Evolutionary conservation across 1,140 invertebrate species (phyloP), one percentile per base, ranked within the genome.

Genomic region (Bombus sibiricus): DNA sequence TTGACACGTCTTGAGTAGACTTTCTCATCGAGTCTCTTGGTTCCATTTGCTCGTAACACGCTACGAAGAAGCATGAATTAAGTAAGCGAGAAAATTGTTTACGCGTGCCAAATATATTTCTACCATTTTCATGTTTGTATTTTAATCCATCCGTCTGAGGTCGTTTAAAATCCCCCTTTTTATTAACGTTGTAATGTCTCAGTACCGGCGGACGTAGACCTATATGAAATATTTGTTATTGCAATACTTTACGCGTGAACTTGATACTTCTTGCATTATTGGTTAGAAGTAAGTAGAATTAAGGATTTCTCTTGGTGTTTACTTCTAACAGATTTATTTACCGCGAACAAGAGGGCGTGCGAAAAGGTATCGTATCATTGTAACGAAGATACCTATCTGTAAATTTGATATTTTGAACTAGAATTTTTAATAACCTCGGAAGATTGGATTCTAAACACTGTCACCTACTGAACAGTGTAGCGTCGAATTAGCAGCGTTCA

Each of bases 91-190:
- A 8, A 71, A 41, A 74, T 25, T 47, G 12, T 5, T 47, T 34
- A 9, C 4, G 1, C 6, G 18, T 18, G 13, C 0, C 0, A 32
- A 28, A 18, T 28, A 15, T 12, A 41, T 37, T 8, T 1, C 18
- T 87, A 87, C 89, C 81, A 43, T 81, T 83, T 47, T 88, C 81
- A 18, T 72, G 39, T 64, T 79, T 86, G 34, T 91, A 91, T 69
- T 72, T 75, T 28, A 91, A 69, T 18, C 57, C 77, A 59, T 87
- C 75, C 15, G 39, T 47, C 10, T 66, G 62, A 5, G 80, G 28
- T 18, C 57, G 41, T 0, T 83, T 83, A 53, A 76, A 81, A 39
- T 82, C 22, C 32, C 62, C 75, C 5, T 15, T 37, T 3, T 28
- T 53, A 5, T 72, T 9, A 34, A 32, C 32, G 13, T 39, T 53